Conservation (phyloP, 2,888 invertebrate species). For the Apotomis betuletana region DNA sequence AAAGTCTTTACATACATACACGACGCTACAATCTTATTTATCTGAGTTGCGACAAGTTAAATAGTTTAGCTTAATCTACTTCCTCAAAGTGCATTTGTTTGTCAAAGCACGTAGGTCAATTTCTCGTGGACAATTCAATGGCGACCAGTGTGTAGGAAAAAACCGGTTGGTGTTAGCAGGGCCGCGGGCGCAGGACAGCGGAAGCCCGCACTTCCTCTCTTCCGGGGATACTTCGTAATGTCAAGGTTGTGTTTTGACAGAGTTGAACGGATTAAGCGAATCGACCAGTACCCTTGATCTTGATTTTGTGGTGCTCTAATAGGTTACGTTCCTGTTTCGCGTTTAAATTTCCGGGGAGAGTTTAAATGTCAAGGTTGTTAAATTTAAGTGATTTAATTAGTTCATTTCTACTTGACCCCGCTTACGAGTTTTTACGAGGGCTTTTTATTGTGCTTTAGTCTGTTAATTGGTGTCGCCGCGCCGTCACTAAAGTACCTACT, state of each 20-base stretch:
- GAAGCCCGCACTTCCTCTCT: slow-evolving; percentile 62
- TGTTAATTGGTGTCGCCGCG: not conserved
- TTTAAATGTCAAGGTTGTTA: slow-evolving; percentile 20
- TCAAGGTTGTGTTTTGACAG: slow-evolving; percentile 55
- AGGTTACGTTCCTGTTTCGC: slow-evolving; percentile 3
- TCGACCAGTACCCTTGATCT: slow-evolving; percentile 38
- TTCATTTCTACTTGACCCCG: slow-evolving; percentile 23
- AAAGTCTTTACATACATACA: too few species aligned
- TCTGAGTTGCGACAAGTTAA: not conserved
- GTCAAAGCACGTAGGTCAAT: slow-evolving; percentile 56
- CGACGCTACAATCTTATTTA: not conserved
- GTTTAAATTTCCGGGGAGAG: slow-evolving; percentile 15
- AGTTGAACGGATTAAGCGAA: slow-evolving; percentile 37
- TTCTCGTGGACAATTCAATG: slow-evolving; percentile 56
- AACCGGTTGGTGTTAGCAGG: slow-evolving; percentile 56
- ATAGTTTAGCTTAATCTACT: slow-evolving; percentile 30
- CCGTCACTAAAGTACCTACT: not conserved
- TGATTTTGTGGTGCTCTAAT: slow-evolving; percentile 20
- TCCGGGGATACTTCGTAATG: slow-evolving; percentile 62
- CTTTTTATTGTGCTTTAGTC: slow-evolving; percentile 6
- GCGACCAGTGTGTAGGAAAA: slow-evolving; percentile 46
- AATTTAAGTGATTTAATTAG: slow-evolving; percentile 26
- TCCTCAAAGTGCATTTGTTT: slow-evolving; percentile 48
- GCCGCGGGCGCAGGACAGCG: slow-evolving; percentile 51
- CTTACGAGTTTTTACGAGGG: slow-evolving; percentile 31